phyloP scores from a whole-genome alignment of 2,888 invertebrate genomes.

The Caenorhabditis sp. region DNA sequence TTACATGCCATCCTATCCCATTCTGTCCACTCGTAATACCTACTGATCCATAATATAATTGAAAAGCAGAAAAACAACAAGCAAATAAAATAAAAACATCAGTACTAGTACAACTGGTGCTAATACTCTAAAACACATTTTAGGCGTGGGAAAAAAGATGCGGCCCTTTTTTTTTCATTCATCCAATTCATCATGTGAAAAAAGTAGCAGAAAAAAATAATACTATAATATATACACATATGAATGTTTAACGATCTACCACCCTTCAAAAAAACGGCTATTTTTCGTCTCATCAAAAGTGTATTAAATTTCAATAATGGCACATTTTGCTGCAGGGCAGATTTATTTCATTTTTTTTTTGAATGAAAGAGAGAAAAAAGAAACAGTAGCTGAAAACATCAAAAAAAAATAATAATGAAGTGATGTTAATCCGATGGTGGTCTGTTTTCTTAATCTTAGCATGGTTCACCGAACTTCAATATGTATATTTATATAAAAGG shows the following conservation, averaged over 20 bases:
- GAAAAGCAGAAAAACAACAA: background rate
- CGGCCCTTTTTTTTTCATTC: background rate
- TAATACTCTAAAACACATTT: background rate
- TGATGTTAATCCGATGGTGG: slow-evolving; percentile 30
- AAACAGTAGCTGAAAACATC: background rate
- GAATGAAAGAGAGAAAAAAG: background rate
- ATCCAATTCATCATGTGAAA: background rate
- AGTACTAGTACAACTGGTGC: background rate
- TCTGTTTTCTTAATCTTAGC: slow-evolving; percentile 35
- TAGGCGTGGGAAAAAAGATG: background rate
- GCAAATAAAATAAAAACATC: background rate
- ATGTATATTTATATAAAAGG: slow-evolving; percentile 21
- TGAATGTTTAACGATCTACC: background rate
- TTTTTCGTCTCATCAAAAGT: background rate
- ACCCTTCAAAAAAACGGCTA: background rate
- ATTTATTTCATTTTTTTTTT: background rate
- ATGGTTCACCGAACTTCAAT: slow-evolving; percentile 40
- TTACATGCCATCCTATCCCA: background rate
- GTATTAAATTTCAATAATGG: background rate
- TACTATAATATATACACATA: background rate
- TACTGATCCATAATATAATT: slow-evolving; percentile 1
- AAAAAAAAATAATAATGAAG: background rate
- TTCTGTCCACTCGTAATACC: background rate
- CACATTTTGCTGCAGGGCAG: background rate
- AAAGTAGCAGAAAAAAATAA: background rate